A percentile compares a stretch with the other conserved stretches of the same genome.
These are phyloP conservation scores for Folsomia manolachei DNA, from an alignment of 2,888 invertebrate genomes.

Conservation along the genomic window DNA sequence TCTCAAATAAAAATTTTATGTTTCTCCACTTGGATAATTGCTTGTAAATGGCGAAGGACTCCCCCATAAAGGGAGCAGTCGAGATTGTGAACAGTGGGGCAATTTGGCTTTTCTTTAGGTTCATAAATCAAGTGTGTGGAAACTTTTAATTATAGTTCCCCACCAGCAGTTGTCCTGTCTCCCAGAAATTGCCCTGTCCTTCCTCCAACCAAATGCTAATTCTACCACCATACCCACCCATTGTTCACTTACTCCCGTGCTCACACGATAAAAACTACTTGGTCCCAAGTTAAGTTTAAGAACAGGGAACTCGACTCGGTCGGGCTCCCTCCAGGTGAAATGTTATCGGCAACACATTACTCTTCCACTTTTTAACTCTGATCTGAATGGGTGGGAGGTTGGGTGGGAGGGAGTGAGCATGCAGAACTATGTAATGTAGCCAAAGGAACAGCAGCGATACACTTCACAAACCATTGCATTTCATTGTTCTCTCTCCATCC, in stretches of 20 bases:
- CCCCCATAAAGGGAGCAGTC: background rate
- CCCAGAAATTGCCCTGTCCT: slow-evolving; percentile 4
- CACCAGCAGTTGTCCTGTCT: slow-evolving; percentile 23
- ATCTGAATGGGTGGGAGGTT: background rate
- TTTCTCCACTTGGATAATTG: slow-evolving; percentile 3
- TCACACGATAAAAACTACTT: too few relatives aligned
- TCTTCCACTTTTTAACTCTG: background rate
- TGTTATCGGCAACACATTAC: background rate
- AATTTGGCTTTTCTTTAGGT: slow-evolving; percentile 31
- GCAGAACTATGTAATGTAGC: background rate
- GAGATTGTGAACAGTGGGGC: background rate
- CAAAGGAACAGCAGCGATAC: background rate
- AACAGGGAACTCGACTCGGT: background rate
- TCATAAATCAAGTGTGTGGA: slow-evolving; percentile 44
- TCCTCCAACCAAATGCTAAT: background rate
- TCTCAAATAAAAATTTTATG: background rate
- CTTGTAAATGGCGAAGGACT: slow-evolving; percentile 3
- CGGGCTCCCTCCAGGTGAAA: background rate
- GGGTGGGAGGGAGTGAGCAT: background rate
- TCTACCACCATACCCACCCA: too few relatives aligned
- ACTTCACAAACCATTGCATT: background rate
- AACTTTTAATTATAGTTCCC: slow-evolving; percentile 47
- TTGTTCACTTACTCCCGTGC: too few relatives aligned
- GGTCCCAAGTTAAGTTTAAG: too few relatives aligned
- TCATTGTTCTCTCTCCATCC: background rate